phyloP scores from a whole-genome alignment of 1,140 invertebrate genomes.

The Drosophila asahinai region DNA sequence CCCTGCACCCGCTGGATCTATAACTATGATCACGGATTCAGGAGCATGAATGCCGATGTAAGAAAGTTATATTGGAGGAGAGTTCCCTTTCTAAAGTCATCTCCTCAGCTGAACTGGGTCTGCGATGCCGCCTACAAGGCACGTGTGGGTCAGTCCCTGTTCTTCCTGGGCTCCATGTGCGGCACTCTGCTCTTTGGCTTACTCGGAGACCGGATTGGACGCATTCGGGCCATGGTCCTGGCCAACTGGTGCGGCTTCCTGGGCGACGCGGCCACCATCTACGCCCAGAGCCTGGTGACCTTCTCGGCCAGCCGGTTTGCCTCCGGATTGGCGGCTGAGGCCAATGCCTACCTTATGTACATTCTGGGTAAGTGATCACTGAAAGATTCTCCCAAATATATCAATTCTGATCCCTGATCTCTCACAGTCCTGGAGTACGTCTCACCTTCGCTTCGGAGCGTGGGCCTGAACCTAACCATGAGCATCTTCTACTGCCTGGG shows the following conservation, averaged over 20 bases:
- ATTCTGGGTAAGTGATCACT: constrained; percentile 85
- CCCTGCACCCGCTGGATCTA: constrained; percentile 85
- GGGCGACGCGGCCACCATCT: constrained; percentile 86
- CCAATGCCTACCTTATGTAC: constrained; percentile 87
- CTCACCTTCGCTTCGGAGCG: constrained; percentile 86
- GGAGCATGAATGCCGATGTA: constrained; percentile 87
- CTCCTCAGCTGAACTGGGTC: constrained; percentile 87
- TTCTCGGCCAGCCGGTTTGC: constrained; percentile 86
- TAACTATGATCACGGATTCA: constrained; percentile 85
- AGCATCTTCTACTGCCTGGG: constrained; percentile 87
- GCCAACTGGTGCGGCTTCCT: constrained; percentile 86
- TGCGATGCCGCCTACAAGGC: constrained; percentile 87
- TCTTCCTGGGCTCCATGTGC: constrained; percentile 87
- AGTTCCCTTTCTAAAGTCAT: constrained; percentile 11
- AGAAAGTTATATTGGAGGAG: not conserved
- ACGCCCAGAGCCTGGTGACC: constrained; percentile 80
- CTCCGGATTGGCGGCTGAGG: constrained; percentile 87
- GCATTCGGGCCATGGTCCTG: constrained; percentile 86
- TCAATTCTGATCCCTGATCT: constrained; percentile 53
- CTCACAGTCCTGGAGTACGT: constrained; percentile 86
- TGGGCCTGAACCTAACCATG: constrained; percentile 86
- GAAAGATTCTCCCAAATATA: not conserved
- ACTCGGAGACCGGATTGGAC: constrained; percentile 86
- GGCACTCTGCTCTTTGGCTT: constrained; percentile 86
- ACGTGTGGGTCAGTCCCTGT: constrained; percentile 87